Percentiles rank a stretch among this genome's conserved stretches.
These are phyloP conservation scores for Pseudomyrmex cubaensis DNA, from an alignment of 1,140 invertebrate species.

Conservation along the genomic window DNA sequence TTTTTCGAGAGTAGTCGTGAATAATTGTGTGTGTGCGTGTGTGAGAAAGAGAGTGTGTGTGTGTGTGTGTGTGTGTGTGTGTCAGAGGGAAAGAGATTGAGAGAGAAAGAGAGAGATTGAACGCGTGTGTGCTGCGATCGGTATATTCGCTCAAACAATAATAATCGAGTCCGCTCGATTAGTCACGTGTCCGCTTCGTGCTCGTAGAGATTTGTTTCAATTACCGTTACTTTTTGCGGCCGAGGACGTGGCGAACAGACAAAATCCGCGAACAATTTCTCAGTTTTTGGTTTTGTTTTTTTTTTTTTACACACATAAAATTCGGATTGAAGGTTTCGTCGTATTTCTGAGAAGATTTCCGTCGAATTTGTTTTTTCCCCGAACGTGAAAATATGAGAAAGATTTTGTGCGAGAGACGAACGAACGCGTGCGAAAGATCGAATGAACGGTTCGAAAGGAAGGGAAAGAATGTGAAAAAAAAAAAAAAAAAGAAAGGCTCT, in stretches of 20 bases:
- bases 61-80: background rate
- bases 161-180: slow-evolving; percentile 52
- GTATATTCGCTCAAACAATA: slow-evolving; percentile 40
- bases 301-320: background rate
- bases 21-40: slow-evolving; percentile 6
- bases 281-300: background rate
- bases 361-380: slow-evolving; percentile 1
- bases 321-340: slow-evolving; percentile 2
- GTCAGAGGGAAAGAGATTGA: background rate
- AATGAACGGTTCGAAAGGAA: background rate
- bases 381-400: background rate
- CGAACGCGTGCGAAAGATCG: background rate
- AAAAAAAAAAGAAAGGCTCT: slow-evolving; percentile 72
- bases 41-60: background rate
- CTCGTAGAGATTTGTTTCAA: background rate
- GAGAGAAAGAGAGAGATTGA: slow-evolving; percentile 8
- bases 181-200: slow-evolving; percentile 54
- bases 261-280: background rate
- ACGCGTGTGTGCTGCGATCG: background rate
- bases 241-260: background rate
- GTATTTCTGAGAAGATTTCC: background rate
- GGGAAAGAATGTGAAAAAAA: slow-evolving; percentile 34
- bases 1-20: background rate
- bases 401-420: background rate
- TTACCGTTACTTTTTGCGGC: background rate